Evolutionary conservation across 2,797 vertebrate species (phyloP), one percentile per base, ranked within the genome.

Genomic region (Coccyzus lansbergi): DNA sequence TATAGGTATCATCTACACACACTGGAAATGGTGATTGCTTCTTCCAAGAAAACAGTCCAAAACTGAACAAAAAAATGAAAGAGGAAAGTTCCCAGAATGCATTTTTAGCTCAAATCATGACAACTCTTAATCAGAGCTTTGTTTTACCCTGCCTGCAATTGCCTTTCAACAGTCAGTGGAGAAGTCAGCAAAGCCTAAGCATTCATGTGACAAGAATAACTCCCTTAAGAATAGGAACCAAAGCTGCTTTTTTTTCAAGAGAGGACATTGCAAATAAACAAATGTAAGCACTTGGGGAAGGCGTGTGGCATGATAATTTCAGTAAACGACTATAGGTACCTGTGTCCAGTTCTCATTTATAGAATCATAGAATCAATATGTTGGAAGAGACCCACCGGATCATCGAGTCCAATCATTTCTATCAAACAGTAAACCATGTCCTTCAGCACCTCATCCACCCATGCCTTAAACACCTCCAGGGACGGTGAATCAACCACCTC

Each of bases 171-270:
- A 88, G 67, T 72, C 34, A 74, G 82, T 77, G 77, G 48, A 89
- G 52, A 96, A 91, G 68, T 74, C 76, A 95, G 52, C 60, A 84
- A 74, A 87, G 78, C 78, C 31, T 33, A 44, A 89, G 64, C 56
- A 71, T 89, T 86, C 67, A 65, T 80, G 56, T 76, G 83, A 85
- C 83, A 90, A 95, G 63, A 95, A 93, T 92, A 95, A 67, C 60
- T 93, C 78, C 52, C 51, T 62, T 31, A 67, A 71, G 78, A 96
- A 16, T 0, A 65, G 58, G 40, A 92, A 63, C 21, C 38, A 56
- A 67, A 82, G 52, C 36, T 79, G 67, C 72, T 58, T 92, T 84
- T 88, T 52, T 88, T 52, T 89, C 65, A 34, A 38, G 38, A 70
- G 70, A 88, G 58, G 51, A 85, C 40, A n/a, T 29, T 70, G 75